phyloP scores from a whole-genome alignment of 2,888 invertebrate species.

The Augiades crinisus region DNA sequence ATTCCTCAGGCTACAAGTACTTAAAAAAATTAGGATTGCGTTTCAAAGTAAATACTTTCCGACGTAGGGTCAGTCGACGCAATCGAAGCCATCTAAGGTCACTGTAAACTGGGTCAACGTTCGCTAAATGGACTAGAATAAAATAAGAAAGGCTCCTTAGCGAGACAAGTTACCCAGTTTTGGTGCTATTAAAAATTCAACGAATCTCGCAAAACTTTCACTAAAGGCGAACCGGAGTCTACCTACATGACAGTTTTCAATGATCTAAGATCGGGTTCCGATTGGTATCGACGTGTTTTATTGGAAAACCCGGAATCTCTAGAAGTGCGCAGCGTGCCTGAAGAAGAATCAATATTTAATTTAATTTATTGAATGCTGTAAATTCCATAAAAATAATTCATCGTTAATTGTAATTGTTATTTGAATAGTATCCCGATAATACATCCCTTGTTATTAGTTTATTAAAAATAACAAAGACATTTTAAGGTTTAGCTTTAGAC shows the following conservation, averaged over 20 bases:
- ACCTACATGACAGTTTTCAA: neutral
- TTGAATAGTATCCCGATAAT: too few species aligned
- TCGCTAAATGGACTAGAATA: conserved; percentile 65
- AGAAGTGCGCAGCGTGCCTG: neutral
- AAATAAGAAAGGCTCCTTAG: conserved; percentile 73
- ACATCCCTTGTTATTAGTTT: too few species aligned
- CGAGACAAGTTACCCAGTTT: conserved; percentile 66
- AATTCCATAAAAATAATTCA: too few species aligned
- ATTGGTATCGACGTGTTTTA: too few species aligned
- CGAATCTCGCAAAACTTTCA: conserved; percentile 77
- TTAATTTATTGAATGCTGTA: too few species aligned
- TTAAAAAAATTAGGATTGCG: neutral
- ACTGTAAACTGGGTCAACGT: conserved; percentile 57
- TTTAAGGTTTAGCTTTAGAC: too few species aligned
- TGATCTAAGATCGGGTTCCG: neutral
- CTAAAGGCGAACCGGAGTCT: conserved; percentile 42
- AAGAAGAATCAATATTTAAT: neutral
- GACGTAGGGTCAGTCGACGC: neutral
- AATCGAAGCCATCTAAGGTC: conserved; percentile 15
- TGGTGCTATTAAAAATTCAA: conserved; percentile 74
- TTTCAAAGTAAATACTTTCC: neutral
- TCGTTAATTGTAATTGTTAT: too few species aligned
- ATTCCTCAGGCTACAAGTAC: too few species aligned
- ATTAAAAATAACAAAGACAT: too few species aligned
- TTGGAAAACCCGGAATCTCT: too few species aligned